A percentile compares a stretch with the other conserved stretches of the same genome.
These are phyloP conservation scores for Euthynnus affinis DNA, from an alignment of 2,797 vertebrate species.

Conservation along the genomic window DNA sequence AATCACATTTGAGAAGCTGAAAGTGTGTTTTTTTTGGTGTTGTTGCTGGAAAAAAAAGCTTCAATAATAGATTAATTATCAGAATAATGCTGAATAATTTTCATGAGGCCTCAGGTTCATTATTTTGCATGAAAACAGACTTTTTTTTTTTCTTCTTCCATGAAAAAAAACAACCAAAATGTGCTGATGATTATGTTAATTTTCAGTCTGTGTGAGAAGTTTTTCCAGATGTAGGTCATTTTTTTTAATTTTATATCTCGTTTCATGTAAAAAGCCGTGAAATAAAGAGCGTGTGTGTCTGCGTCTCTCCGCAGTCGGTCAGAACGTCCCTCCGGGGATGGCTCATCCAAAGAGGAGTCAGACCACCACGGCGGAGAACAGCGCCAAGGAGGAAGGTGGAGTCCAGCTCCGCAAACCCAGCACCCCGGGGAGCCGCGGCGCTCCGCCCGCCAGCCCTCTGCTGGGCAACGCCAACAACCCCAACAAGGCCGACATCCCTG, in stretches of 20 bases:
- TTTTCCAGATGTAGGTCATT: no score
- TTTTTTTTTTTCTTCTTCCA: background rate
- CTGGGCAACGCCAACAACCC: constrained; percentile 97
- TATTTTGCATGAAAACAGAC: background rate
- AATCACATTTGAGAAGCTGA: background rate
- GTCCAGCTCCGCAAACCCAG: constrained; percentile 90
- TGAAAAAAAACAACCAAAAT: background rate
- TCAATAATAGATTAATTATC: no score
- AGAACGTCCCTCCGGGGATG: constrained; percentile 89
- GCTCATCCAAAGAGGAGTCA: constrained; percentile 95
- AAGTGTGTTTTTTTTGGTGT: background rate
- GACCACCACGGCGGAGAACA: constrained; percentile 91
- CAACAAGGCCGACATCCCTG: constrained; percentile 98
- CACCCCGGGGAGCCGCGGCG: constrained; percentile 87
- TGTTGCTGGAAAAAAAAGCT: background rate
- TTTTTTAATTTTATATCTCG: no score
- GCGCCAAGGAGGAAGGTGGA: constrained; percentile 91
- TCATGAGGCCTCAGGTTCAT: background rate
- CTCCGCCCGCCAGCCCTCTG: constrained; percentile 93
- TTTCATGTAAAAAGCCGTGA: constrained; percentile 2
- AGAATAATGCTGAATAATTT: background rate
- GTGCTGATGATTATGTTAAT: background rate
- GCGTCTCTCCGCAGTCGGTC: constrained; percentile 87
- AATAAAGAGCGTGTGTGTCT: background rate
- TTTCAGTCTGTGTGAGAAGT: no score